Evolutionary conservation across 2,888 invertebrate genomes (phyloP), one percentile per base, ranked within the genome.

Genomic region (Ariolimax columbianus): DNA sequence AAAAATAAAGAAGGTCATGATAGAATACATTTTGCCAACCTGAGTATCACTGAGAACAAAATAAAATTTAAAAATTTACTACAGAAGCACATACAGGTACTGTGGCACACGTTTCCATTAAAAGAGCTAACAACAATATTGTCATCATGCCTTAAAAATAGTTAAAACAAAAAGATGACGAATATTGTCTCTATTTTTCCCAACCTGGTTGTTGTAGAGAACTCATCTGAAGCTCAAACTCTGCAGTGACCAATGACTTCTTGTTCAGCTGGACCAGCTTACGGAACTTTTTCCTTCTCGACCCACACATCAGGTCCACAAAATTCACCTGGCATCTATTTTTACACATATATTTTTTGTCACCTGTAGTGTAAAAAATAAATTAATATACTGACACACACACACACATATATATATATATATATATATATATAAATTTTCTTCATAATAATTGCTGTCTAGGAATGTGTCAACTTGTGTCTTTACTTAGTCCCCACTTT

Each of bases 201-300:
- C 30, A 2, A 73, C 73, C 73, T 73, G 73, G 43, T 2, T 30
- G 73, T 7, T 40, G 73, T 40, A 43, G 30, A n/a, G 92, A 88
- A 38, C 87, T 89, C 72, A 92, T 90, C 86, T 92, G 88, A 11
- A 93, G 86, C 73, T 92, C 92, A 85, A 93, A 90, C 82, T 91
- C 90, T 0, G 91, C 91, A 2, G 90, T 90, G 30, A 92, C 84
- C 14, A 91, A 77, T 23, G 88, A 86, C 72, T 89, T 87, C 19
- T 88, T 83, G n/a, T 84, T 77, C 9, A 86, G 72, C 19, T 86
- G 84, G 11, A 88, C 86, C 33, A 89, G 87, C 26, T 89, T 87
- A 19, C 89, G 82, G 83, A 90, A 90, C 77, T 89, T 90, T 81
- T 89, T 89, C 38, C 90, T 87, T 30, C 90, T 86, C 33, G 91